Percentiles rank a stretch among this genome's conserved stretches.
Conservation (phyloP, 2,888 invertebrate genomes). For the Clusia tigrina region DNA sequence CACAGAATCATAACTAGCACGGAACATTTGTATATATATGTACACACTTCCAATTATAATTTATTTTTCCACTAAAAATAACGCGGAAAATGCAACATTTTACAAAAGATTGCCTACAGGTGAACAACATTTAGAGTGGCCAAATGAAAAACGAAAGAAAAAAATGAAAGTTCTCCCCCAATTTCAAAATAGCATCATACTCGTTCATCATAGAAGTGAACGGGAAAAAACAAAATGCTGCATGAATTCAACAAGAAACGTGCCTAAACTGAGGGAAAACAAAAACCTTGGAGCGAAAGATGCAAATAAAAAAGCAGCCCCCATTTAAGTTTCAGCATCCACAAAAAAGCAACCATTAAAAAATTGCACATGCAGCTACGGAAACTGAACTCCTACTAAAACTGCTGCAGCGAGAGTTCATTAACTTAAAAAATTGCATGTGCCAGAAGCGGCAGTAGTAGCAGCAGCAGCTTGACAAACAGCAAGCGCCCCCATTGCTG, state of each 20-base stretch:
- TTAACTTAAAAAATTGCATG: conserved; percentile 47
- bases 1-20: no score
- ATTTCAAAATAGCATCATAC: conserved; percentile 40
- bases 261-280: conserved; percentile 29
- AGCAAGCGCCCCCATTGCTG: neutral
- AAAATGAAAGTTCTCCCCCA: conserved; percentile 61
- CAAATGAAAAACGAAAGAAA: conserved; percentile 42
- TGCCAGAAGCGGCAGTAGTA: conserved; percentile 32
- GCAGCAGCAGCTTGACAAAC: conserved; percentile 11
- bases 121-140: conserved; percentile 59
- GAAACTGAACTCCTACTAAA: conserved; percentile 19
- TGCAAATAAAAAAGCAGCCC: conserved; percentile 33
- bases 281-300: conserved; percentile 42
- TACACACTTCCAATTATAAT: no score
- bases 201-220: conserved; percentile 43
- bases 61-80: no score
- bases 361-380: conserved; percentile 45
- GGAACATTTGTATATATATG: no score
- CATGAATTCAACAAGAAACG: conserved; percentile 10
- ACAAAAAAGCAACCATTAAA: conserved; percentile 32
- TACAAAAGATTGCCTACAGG: conserved; percentile 48
- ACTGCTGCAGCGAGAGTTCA: conserved; percentile 47
- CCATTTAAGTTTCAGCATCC: conserved; percentile 20
- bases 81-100: conserved; percentile 3
- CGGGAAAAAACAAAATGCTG: conserved; percentile 22